These are phyloP conservation scores for Xanthostigma xanthostigma DNA, from an alignment of 2,888 invertebrate species.

Conservation along the genomic window DNA sequence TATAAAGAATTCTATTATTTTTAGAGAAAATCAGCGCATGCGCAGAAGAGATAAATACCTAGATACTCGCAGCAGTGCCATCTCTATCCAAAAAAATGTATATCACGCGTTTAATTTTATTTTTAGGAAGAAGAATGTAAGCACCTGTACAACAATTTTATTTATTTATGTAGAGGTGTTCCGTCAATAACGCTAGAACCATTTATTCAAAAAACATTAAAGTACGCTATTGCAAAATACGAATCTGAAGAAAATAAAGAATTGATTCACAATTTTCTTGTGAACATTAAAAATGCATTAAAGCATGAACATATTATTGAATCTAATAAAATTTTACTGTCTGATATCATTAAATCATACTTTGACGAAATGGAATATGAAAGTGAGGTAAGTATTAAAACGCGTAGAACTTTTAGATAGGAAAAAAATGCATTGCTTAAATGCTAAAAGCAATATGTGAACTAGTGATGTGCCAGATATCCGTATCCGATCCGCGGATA, in stretches of 20 bases:
- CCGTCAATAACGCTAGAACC: slow-evolving; percentile 39
- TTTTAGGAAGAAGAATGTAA: slow-evolving; percentile 33
- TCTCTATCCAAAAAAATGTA: background rate
- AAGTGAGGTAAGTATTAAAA: slow-evolving; percentile 27
- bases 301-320: slow-evolving; percentile 39
- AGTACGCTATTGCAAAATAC: slow-evolving; percentile 24
- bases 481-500: no score
- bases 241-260: slow-evolving; percentile 12
- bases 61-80: no score
- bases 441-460: background rate
- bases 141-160: slow-evolving; percentile 35
- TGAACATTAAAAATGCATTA: slow-evolving; percentile 28
- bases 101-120: slow-evolving; percentile 6
- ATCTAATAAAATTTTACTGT: slow-evolving; percentile 38
- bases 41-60: no score
- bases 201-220: slow-evolving; percentile 35
- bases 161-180: slow-evolving; percentile 37
- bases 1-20: no score
- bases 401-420: background rate
- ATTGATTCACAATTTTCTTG: slow-evolving; percentile 15
- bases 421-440: background rate
- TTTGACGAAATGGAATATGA: slow-evolving; percentile 30
- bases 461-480: no score
- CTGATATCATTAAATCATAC: slow-evolving; percentile 33
- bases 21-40: no score